These are phyloP conservation scores for Trachurus trachurus DNA, from an alignment of 2,797 vertebrate species.

Conservation along the genomic window DNA sequence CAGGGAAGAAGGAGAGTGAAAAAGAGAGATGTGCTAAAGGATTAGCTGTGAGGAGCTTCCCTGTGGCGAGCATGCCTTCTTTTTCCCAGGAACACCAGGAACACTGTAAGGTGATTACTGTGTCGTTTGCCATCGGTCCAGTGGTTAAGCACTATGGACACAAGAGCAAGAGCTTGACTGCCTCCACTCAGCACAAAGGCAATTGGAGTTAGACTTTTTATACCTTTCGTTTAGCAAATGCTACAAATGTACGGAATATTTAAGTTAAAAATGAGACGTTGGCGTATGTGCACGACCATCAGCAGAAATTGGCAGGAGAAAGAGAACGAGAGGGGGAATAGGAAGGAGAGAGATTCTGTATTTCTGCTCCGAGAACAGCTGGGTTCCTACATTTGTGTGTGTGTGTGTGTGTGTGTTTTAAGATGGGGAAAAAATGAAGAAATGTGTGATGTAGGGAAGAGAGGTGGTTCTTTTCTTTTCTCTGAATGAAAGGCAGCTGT, in stretches of 20 bases:
- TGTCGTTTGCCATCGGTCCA: slow-evolving; percentile 86
- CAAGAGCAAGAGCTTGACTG: slow-evolving; percentile 60
- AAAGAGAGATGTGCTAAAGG: slow-evolving; percentile 71
- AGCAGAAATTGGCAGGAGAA: not conserved
- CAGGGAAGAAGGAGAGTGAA: slow-evolving; percentile 20
- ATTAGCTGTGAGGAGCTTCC: slow-evolving; percentile 83
- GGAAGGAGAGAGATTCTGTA: slow-evolving; percentile 55
- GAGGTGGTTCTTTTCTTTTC: slow-evolving; percentile 64
- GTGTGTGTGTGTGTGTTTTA: slow-evolving; percentile 16
- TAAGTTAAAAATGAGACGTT: not conserved
- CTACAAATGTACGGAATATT: not conserved
- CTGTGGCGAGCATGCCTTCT: slow-evolving; percentile 77
- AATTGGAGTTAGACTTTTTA: slow-evolving; percentile 39
- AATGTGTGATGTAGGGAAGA: slow-evolving; percentile 44
- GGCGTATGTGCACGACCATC: not conserved
- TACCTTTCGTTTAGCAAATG: slow-evolving; percentile 37
- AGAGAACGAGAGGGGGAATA: not conserved
- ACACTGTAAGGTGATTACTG: slow-evolving; percentile 90
- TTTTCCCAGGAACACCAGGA: slow-evolving; percentile 82
- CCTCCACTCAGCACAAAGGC: slow-evolving; percentile 74
- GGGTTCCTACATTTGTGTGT: slow-evolving; percentile 57
- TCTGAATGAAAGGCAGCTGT: slow-evolving; percentile 77
- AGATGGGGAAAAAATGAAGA: slow-evolving; percentile 12
- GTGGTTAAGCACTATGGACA: slow-evolving; percentile 85
- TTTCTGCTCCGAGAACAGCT: slow-evolving; percentile 72